Conservation (phyloP, 2,797 vertebrate species). For the Argyrosomus regius region DNA sequence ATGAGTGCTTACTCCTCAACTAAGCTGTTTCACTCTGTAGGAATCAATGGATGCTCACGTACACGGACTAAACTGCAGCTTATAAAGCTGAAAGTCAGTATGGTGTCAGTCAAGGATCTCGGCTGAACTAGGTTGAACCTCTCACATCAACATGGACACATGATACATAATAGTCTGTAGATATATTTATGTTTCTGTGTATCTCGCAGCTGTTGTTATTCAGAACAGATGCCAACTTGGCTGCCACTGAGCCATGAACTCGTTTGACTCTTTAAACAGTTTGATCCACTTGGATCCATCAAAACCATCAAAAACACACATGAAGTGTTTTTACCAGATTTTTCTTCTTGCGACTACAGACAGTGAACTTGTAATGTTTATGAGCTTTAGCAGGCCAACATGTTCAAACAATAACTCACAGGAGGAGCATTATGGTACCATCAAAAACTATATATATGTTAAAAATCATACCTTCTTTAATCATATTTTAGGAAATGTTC, state of each 20-base stretch:
- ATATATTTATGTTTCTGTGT: constrained; percentile 36
- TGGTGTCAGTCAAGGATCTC: constrained; percentile 1
- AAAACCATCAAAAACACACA: constrained; percentile 7
- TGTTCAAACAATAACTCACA: neutral
- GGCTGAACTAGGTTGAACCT: constrained; percentile 17
- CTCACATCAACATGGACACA: constrained; percentile 21
- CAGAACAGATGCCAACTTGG: constrained; percentile 32
- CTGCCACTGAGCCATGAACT: constrained; percentile 23
- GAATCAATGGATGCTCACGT: neutral
- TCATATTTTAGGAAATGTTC: neutral
- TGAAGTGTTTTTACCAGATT: neutral
- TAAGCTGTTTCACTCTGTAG: neutral
- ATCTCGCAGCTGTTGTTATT: constrained; percentile 35
- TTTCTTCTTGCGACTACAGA: neutral
- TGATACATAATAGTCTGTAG: constrained; percentile 23
- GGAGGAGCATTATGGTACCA: neutral
- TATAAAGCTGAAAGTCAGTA: neutral
- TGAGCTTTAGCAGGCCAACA: neutral
- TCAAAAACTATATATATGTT: neutral
- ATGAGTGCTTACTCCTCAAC: neutral
- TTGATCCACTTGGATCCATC: constrained; percentile 18
- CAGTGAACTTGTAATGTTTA: neutral
- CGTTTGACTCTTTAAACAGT: constrained; percentile 15
- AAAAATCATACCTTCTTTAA: neutral
- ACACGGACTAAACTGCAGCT: neutral